Conservation (phyloP, 2,113 vertebrate genomes). For the Chitala chitala region DNA sequence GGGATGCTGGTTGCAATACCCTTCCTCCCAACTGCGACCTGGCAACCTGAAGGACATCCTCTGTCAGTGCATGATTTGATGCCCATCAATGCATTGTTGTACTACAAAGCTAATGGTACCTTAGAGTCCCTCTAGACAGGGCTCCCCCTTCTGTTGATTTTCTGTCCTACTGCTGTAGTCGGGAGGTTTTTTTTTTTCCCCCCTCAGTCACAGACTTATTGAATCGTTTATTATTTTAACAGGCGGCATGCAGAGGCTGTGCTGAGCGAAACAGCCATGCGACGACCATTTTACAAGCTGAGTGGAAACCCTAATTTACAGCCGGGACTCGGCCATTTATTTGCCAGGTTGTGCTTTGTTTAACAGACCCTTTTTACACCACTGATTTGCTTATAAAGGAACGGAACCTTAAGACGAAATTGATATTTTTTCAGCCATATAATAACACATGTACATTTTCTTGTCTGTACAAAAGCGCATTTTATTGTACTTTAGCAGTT, state of each 20-base stretch:
- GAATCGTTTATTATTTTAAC: conserved; percentile 57
- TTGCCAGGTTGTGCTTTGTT: conserved; percentile 44
- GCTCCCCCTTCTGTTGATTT: background rate
- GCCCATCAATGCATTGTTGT: too few relatives aligned
- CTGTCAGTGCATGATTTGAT: too few relatives aligned
- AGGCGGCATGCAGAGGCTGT: conserved; percentile 47
- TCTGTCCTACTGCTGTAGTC: background rate
- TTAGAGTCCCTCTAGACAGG: background rate
- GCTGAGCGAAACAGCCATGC: conserved; percentile 59
- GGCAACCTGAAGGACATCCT: too few relatives aligned
- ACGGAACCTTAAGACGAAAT: conserved; percentile 49
- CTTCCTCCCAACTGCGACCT: too few relatives aligned
- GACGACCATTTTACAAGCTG: conserved; percentile 56
- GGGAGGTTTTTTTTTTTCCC: background rate
- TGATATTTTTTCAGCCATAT: conserved; percentile 14
- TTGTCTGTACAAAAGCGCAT: conserved; percentile 43
- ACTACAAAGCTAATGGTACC: too few relatives aligned
- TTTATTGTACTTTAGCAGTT: conserved; percentile 52
- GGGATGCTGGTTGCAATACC: conserved; percentile 38
- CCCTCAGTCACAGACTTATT: conserved; percentile 35
- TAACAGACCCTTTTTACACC: conserved; percentile 34
- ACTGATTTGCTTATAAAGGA: conserved; percentile 42
- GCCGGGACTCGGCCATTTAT: conserved; percentile 60
- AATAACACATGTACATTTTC: conserved; percentile 14
- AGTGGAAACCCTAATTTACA: conserved; percentile 64